Base-by-base conservation (phyloP, 2,797 vertebrate genomes). In the Acrossocheilus wenchowensis region DNA sequence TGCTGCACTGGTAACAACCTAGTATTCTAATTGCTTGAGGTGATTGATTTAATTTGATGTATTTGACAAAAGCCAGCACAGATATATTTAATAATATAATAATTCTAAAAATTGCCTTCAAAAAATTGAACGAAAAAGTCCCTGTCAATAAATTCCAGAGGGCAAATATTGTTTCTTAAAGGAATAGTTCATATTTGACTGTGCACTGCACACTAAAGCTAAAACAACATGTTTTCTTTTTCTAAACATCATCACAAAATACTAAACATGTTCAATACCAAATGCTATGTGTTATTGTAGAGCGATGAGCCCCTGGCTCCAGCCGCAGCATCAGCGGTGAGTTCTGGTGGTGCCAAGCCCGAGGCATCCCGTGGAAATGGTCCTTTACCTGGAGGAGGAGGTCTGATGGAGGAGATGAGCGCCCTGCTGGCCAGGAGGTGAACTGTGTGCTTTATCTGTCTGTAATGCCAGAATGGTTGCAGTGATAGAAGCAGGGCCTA, bases 381-480 rank as follows among this genome's bases (percentile, higher is more conserved):
- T 43, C 97, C 97, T 0, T 94, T 98, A 88, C 93, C 97, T 6
- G 97, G 95, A 90, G 98, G 98, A 87, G 97, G 97, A 86, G 98
- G 98, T 26, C 94, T 99, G 21, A 99, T 99, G 98, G 98, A 99
- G 91, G 98, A 99, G 92, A 99, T 99, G 98, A 99, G 98, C 0
- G 98, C 98, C 89, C 95, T 99, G 90, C 95, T 99, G 94, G 98
- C 98, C 92, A 97, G 98, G 94, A 98, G 98, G 98, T 99, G 91
- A 88, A 75, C 26, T 82, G 36, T 75, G 50, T 26, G 10, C 39
- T 9, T 19, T 36, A 15, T 78, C 41, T 54, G 17, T 83, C 34
- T 50, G 12, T 52, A 41, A 30, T 39, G 1, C 50, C 10, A 23
- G 19, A 43, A 19, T 83, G 3, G 34, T 23, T 21, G 41, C 14